Evolutionary conservation across 2,888 invertebrate genomes (phyloP).

Genomic region (Ypsolopha scabrella): DNA sequence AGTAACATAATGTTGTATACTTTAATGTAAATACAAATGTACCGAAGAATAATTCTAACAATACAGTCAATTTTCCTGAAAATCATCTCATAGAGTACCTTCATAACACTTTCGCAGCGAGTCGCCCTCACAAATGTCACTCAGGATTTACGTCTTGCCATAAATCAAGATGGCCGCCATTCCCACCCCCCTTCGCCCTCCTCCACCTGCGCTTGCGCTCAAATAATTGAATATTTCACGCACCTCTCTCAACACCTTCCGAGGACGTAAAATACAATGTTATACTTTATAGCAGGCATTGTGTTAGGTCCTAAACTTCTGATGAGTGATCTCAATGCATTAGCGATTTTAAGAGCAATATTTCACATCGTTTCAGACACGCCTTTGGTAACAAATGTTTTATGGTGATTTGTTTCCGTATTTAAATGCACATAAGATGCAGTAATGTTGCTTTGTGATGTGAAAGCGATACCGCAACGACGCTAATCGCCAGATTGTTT

Average conservation of each 20-base stretch:
- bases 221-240: constrained; percentile 68
- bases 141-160: constrained; percentile 60
- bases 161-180: constrained; percentile 66
- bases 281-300: constrained; percentile 60
- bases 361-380: constrained; percentile 57
- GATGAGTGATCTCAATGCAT: constrained; percentile 65
- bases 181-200: constrained; percentile 26
- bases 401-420: constrained; percentile 68
- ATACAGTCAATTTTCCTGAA: constrained; percentile 41
- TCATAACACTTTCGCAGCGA: constrained; percentile 8
- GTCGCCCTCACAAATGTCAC: constrained; percentile 58
- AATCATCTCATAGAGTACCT: constrained; percentile 39
- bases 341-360: constrained; percentile 62
- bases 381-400: constrained; percentile 53
- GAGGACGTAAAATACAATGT: constrained; percentile 55
- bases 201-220: constrained; percentile 57
- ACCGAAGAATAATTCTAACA: neutral
- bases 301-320: constrained; percentile 66
- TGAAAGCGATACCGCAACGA: constrained; percentile 22
- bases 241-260: constrained; percentile 64
- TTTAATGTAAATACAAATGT: neutral
- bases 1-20: too few relatives aligned
- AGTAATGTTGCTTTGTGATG: constrained; percentile 29
- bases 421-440: constrained; percentile 31
- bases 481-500: too few relatives aligned